Conservation (phyloP, 2,888 invertebrate genomes). For the Mechanitis mazaeus region DNA sequence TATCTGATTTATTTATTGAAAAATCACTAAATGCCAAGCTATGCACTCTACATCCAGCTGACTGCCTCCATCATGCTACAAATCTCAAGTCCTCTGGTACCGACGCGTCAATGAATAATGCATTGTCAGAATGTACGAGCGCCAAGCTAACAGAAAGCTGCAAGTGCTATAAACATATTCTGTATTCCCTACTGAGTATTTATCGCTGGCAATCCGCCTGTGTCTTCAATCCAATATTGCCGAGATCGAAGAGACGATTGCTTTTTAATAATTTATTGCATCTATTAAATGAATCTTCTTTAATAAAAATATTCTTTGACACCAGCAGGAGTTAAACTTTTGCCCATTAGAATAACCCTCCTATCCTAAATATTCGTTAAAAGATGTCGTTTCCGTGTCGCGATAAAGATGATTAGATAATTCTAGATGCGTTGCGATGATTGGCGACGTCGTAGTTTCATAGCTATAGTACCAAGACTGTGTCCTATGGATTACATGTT, state of each 20-base stretch:
- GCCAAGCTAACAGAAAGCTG: slow-evolving; percentile 20
- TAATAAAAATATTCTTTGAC: neutral
- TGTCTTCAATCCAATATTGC: slow-evolving; percentile 10
- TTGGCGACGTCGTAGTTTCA: too few relatives aligned
- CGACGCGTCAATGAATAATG: slow-evolving; percentile 58
- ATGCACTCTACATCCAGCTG: slow-evolving; percentile 36
- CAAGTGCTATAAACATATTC: slow-evolving; percentile 28
- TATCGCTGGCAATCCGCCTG: slow-evolving; percentile 27
- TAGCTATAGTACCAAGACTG: too few relatives aligned
- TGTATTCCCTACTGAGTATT: slow-evolving; percentile 24
- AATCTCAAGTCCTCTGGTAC: slow-evolving; percentile 36
- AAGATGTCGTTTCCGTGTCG: too few relatives aligned
- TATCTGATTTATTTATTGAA: too few relatives aligned
- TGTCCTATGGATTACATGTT: too few relatives aligned
- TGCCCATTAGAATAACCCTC: too few relatives aligned
- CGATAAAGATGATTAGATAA: too few relatives aligned
- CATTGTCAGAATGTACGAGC: slow-evolving; percentile 35
- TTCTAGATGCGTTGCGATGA: too few relatives aligned
- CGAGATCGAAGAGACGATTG: slow-evolving; percentile 3
- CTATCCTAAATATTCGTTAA: too few relatives aligned
- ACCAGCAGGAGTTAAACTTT: neutral
- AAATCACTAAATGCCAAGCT: slow-evolving; percentile 9
- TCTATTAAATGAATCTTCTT: neutral
- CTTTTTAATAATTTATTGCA: slow-evolving; percentile 1
- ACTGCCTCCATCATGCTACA: slow-evolving; percentile 40